A percentile compares a stretch with the other conserved stretches of the same genome.
Evolutionary conservation across 37 sponge, comb jelly and placozoan genomes (phyloP).

Genomic region (Diacarnus erythraeanus): DNA sequence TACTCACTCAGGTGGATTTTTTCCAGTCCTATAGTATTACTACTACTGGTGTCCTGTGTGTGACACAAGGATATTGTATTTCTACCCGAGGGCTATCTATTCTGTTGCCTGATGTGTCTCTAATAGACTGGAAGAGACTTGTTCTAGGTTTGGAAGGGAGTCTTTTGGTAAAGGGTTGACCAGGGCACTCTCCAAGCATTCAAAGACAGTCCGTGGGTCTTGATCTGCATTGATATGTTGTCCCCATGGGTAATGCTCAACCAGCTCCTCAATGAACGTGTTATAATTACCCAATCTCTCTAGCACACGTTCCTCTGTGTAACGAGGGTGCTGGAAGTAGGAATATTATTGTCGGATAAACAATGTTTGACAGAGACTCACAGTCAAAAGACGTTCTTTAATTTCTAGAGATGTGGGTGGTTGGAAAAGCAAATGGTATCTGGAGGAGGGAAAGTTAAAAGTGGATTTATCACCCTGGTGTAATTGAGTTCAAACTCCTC

Average conservation of each 20-base stretch:
- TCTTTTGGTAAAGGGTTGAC: slow-evolving; percentile 79
- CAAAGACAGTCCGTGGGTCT: slow-evolving; percentile 89
- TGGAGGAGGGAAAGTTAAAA: slow-evolving; percentile 13
- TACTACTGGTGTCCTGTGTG: too few species aligned
- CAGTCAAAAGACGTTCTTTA: slow-evolving; percentile 66
- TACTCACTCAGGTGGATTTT: too few species aligned
- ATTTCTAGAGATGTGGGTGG: slow-evolving; percentile 79
- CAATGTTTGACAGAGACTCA: slow-evolving; percentile 36
- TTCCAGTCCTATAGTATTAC: too few species aligned
- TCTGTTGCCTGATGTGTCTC: too few species aligned
- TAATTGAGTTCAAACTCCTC: too few species aligned
- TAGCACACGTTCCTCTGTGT: slow-evolving; percentile 54
- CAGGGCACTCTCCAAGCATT: slow-evolving; percentile 76
- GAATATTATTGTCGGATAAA: background rate
- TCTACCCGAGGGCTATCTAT: too few species aligned
- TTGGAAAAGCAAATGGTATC: slow-evolving; percentile 81
- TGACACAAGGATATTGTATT: too few species aligned
- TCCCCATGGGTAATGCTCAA: slow-evolving; percentile 52
- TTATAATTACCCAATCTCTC: slow-evolving; percentile 52
- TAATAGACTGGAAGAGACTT: background rate
- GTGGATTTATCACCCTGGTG: too few species aligned
- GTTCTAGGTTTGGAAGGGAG: background rate
- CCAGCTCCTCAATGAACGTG: slow-evolving; percentile 53
- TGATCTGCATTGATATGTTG: slow-evolving; percentile 90
- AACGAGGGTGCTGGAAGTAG: slow-evolving; percentile 59